phyloP scores from a whole-genome alignment of 1,140 invertebrate species.

The Listronotus oregonensis region DNA sequence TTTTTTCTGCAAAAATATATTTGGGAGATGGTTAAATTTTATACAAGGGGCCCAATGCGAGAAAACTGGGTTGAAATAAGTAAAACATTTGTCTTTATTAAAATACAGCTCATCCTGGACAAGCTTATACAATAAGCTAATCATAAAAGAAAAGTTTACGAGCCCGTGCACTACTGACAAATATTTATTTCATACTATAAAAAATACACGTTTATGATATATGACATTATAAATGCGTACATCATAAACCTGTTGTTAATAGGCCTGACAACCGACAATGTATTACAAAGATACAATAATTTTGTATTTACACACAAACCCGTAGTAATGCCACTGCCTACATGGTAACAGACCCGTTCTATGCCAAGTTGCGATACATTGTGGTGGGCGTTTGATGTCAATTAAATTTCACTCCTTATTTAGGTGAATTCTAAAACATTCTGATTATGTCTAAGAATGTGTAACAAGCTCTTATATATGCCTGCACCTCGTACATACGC shows the following conservation, averaged over 20 bases:
- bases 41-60: too few relatives aligned
- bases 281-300: constrained; percentile 20
- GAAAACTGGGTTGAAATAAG: too few relatives aligned
- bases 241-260: constrained; percentile 7
- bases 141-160: too few relatives aligned
- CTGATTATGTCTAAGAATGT: constrained; percentile 44
- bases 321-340: constrained; percentile 24
- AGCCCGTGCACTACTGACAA: too few relatives aligned
- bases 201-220: too few relatives aligned
- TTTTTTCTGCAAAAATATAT: too few relatives aligned
- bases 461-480: constrained; percentile 41
- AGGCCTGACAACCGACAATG: neutral
- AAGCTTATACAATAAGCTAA: too few relatives aligned
- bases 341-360: constrained; percentile 1
- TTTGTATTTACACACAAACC: constrained; percentile 28
- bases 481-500: constrained; percentile 35
- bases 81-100: too few relatives aligned
- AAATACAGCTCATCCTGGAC: too few relatives aligned
- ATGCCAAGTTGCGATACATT: constrained; percentile 27
- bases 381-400: constrained; percentile 50
- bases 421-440: constrained; percentile 46
- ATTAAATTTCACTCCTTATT: constrained; percentile 53
- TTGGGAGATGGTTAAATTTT: too few relatives aligned
- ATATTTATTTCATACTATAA: too few relatives aligned
- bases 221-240: constrained; percentile 14